Conservation (phyloP, 2,888 invertebrate genomes). For the Argyresthia albistria region DNA sequence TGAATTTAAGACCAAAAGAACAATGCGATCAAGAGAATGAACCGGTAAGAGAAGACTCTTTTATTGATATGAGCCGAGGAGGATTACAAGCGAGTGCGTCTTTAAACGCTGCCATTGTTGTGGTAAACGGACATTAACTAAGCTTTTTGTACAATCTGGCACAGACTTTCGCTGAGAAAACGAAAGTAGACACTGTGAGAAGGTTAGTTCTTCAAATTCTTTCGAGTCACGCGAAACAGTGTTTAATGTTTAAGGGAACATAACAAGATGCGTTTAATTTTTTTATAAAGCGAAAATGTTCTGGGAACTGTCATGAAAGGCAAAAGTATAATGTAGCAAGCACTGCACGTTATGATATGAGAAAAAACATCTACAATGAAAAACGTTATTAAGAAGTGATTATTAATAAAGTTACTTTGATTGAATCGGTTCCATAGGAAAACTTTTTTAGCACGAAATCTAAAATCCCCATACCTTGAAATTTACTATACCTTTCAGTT, state of each 20-base stretch:
- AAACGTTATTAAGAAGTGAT: no score
- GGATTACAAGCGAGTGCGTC: constrained; percentile 8
- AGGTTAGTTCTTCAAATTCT: constrained; percentile 2
- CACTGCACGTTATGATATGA: no score
- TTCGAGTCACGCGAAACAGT: neutral
- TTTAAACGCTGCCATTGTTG: constrained; percentile 28
- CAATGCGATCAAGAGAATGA: constrained; percentile 12
- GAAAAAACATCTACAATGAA: no score
- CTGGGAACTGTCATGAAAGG: neutral
- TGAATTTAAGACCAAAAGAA: constrained; percentile 21
- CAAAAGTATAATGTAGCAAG: neutral
- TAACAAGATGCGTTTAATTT: neutral
- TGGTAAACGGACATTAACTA: constrained; percentile 33
- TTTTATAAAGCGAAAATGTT: neutral
- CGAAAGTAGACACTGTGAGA: constrained; percentile 34
- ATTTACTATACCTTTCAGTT: no score
- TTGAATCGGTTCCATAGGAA: no score
- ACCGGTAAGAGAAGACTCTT: constrained; percentile 10
- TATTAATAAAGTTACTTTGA: no score
- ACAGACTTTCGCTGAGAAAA: constrained; percentile 56
- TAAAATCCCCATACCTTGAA: no score
- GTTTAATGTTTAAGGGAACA: neutral
- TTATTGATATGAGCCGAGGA: constrained; percentile 8
- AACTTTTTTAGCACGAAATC: no score
- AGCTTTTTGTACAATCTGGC: constrained; percentile 43